Conservation (phyloP, 2,888 invertebrate species). For the Physocephala rufipes region DNA sequence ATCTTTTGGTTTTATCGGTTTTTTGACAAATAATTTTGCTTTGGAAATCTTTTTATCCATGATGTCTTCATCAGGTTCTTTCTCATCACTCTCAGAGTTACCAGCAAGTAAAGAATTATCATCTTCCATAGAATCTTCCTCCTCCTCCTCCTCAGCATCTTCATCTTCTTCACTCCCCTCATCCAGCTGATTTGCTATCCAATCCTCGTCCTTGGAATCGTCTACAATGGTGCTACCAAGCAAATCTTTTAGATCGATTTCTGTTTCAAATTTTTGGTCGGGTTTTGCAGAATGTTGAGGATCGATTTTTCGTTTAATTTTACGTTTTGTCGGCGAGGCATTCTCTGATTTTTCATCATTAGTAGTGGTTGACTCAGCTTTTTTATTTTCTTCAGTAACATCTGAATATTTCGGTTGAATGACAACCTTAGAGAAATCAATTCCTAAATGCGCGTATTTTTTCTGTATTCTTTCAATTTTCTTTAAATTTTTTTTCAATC, state of each 20-base stretch:
- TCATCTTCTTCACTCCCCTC: conserved; percentile 25
- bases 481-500: conserved; percentile 49
- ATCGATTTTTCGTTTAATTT: conserved; percentile 33
- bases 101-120: conserved; percentile 26
- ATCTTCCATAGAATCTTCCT: conserved; percentile 32
- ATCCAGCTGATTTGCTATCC: too few relatives aligned
- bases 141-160: conserved; percentile 40
- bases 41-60: conserved; percentile 43
- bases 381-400: conserved; percentile 25
- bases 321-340: neutral
- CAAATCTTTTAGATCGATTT: conserved; percentile 53
- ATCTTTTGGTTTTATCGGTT: conserved; percentile 43
- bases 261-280: conserved; percentile 46
- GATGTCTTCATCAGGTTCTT: conserved; percentile 38
- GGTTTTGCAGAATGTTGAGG: neutral
- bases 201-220: conserved; percentile 62
- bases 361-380: conserved; percentile 6
- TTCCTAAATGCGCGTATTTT: conserved; percentile 57
- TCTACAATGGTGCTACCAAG: conserved; percentile 58
- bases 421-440: conserved; percentile 55
- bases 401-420: conserved; percentile 49
- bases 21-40: conserved; percentile 34
- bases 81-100: conserved; percentile 43
- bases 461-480: conserved; percentile 55
- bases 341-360: conserved; percentile 17